Evolutionary conservation across 2,113 vertebrate genomes (phyloP), one percentile per base, ranked within the genome.

Genomic region (Patagioenas fasciata): DNA sequence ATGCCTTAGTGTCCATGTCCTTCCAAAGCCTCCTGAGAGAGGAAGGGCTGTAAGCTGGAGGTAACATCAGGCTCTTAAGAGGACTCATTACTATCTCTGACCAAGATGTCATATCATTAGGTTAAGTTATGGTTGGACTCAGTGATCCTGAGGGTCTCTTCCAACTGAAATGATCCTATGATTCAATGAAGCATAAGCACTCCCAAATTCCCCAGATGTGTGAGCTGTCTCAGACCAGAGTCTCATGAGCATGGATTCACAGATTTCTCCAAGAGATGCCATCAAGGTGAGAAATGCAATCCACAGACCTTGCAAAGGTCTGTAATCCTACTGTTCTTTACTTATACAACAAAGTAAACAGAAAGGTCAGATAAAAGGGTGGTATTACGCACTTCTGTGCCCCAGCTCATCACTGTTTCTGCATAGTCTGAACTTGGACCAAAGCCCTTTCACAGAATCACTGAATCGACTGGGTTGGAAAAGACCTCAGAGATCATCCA

Each of bases 181-280:
- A 47, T 47, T 47, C 44, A 19, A 47, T 1, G 13, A 11, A 34
- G 10, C 1, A 0, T 10, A 50, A 58, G 11, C 1, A 1, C 16
- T 54, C 25, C 36, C 57, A 60, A 50, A 71, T 28, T 62, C 48
- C 23, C 31, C 18, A 28, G 4, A 9, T 1, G 0, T 2, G 15
- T 32, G 31, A 61, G 51, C 61, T 44, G 14, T 15, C 65, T 67
- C 82, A 50, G 47, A 36, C 3, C 32, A n/a, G 9, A 53, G 19
- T 19, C 13, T 19, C 10, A 17, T 3, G 5, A 50, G 13, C 15
- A 10, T 3, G 7, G 25, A 54, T 58, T 67, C 58, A 58, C 8
- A 56, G 26, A 9, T 13, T 60, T 13, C 11, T 83, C 80, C 28
- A 34, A 77, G 38, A 77, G 23, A 25, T 14, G 6, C 2, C 17